Conservation (phyloP, 2,888 invertebrate genomes). For the Phaedon cochleariae region DNA sequence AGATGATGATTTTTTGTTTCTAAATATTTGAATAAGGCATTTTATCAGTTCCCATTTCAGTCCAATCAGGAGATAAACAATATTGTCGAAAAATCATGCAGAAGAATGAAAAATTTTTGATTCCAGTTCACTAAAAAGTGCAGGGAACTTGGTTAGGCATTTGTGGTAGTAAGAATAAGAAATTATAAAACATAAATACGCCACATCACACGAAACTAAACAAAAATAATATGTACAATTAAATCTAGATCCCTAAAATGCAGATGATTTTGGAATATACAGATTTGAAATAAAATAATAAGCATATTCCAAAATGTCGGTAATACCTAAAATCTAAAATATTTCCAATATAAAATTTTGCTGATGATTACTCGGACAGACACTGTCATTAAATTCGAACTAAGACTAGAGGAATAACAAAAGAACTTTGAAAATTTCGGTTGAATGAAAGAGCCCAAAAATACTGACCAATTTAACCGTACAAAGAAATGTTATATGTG, state of each 20-base stretch:
- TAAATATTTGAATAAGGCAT: conserved; percentile 35
- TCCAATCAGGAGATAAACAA: neutral
- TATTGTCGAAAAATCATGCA: neutral
- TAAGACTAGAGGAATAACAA: conserved; percentile 35
- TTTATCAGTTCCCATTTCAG: conserved; percentile 32
- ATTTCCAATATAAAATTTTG: conserved; percentile 3
- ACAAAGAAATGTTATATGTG: conserved; percentile 33
- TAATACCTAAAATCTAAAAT: neutral
- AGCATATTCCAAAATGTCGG: conserved; percentile 8
- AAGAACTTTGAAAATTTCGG: conserved; percentile 26
- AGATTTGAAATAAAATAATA: conserved; percentile 8
- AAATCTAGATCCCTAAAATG: conserved; percentile 39
- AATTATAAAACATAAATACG: conserved; percentile 52
- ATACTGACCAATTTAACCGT: conserved; percentile 43
- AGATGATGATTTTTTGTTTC: conserved; percentile 27
- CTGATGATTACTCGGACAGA: no score
- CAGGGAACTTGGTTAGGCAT: conserved; percentile 41
- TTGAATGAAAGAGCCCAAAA: conserved; percentile 25
- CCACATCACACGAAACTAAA: conserved; percentile 52
- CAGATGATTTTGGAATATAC: conserved; percentile 33
- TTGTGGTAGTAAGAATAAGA: conserved; percentile 43
- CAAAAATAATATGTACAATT: conserved; percentile 50
- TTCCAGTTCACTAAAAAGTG: neutral
- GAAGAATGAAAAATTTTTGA: neutral
- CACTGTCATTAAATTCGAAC: no score